phyloP scores from a whole-genome alignment of 2,113 vertebrate genomes.

The Vanacampus margaritifer region DNA sequence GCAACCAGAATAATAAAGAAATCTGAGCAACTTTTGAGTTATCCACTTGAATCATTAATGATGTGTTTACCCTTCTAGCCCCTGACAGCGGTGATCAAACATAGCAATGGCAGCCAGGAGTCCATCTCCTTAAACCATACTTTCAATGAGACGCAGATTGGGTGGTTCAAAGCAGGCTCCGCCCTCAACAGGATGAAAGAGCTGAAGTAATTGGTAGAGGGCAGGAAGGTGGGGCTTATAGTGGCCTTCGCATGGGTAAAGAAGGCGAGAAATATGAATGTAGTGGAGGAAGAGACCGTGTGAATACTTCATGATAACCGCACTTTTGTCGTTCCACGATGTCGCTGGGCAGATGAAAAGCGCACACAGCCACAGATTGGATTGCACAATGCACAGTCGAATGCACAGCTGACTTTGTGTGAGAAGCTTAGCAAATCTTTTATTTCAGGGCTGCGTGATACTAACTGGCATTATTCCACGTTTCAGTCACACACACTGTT shows the following conservation, averaged over 20 bases:
- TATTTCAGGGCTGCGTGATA: neutral
- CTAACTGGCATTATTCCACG: constrained; percentile 6
- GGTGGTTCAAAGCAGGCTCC: constrained; percentile 93
- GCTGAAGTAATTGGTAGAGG: constrained; percentile 66
- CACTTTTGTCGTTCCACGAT: constrained; percentile 16
- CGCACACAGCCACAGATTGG: constrained; percentile 39
- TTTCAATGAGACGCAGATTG: constrained; percentile 95
- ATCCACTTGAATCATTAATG: neutral
- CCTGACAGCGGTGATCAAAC: constrained; percentile 85
- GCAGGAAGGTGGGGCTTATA: constrained; percentile 12
- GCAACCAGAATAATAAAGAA: neutral
- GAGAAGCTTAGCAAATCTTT: constrained; percentile 1
- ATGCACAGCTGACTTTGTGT: constrained; percentile 1
- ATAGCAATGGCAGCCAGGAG: constrained; percentile 88
- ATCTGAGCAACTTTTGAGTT: neutral
- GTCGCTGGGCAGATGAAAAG: constrained; percentile 60
- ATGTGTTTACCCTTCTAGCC: constrained; percentile 65
- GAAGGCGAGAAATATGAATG: constrained; percentile 9
- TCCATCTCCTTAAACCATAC: constrained; percentile 87
- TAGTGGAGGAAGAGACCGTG: constrained; percentile 20
- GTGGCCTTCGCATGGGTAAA: constrained; percentile 2
- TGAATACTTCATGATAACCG: constrained; percentile 2
- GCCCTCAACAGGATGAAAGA: constrained; percentile 98
- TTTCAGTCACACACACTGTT: constrained; percentile 2
- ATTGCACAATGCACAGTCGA: constrained; percentile 22